Base-by-base conservation (phyloP, 2,113 vertebrate genomes). In the Esox niger region DNA sequence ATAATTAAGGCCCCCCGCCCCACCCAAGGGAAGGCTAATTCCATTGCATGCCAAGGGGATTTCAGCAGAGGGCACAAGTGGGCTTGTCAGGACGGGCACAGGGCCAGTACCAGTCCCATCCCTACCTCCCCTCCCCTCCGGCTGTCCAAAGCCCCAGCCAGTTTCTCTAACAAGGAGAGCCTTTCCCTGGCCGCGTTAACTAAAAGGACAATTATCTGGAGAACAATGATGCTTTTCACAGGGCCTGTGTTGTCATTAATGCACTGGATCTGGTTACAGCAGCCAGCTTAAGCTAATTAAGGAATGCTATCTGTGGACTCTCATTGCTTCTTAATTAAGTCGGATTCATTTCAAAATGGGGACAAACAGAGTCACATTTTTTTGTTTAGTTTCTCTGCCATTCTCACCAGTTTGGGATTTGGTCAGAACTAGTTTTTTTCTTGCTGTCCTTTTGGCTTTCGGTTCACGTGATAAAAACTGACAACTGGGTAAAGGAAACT, bases 171-270 rank as follows among this genome's bases (percentile, higher is more conserved):
- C 90, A 91, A 92, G 90, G 83, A 87, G 81, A 86, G 83, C 85
- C 84, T 84, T 91, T 89, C 87, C 87, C 73, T 63, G 69, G 84
- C 87, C 63, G 72, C 79, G 86, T 90, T 93, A 93, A 93, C 91
- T 93, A 92, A 93, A 93, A 91, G 90, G 88, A 93, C 90, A 93
- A 92, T 93, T 92, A 93, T 91, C 91, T 81, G 70, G 86, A 92
- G 91, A 91, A 92, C 91, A 92, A 92, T 91, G 90, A 90, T 86
- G 88, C 90, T 91, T 92, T 92, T 93, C 89, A 93, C 90, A 86
- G 84, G 73, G 86, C 77, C 88, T 86, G 87, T 89, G 89, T 90
- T 91, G 90, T 90, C 90, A 90, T 91, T 92, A 92, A 91, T 87
- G 88, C 86, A 86, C 79, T 84, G 83, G 87, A 92, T 93, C 91